phyloP scores from a whole-genome alignment of 2,888 invertebrate species.

The Allacma fusca region DNA sequence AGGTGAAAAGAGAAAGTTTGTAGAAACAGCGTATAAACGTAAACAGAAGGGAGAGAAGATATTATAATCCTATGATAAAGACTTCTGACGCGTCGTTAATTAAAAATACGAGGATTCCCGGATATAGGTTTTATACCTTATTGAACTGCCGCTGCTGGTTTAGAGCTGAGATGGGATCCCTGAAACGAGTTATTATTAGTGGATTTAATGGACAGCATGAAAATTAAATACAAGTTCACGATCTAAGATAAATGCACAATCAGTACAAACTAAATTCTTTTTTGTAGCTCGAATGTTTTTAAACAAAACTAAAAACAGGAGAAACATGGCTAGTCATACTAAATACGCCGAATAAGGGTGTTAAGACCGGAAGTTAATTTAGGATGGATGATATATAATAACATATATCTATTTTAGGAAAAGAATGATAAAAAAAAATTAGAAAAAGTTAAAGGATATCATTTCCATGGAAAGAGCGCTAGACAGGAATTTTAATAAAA shows the following conservation, averaged over 20 bases:
- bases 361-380: not conserved
- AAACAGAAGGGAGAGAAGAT: too few species aligned
- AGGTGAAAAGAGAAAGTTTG: too few species aligned
- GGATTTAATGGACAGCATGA: not conserved
- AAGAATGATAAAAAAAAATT: not conserved
- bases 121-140: constrained; percentile 42
- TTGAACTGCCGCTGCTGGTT: constrained; percentile 35
- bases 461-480: not conserved
- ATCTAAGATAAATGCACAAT: not conserved
- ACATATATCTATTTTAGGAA: not conserved
- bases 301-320: too few species aligned
- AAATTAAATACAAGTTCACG: not conserved
- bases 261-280: not conserved
- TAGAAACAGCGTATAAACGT: too few species aligned
- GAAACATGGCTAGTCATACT: too few species aligned
- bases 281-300: too few species aligned
- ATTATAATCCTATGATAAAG: too few species aligned
- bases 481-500: not conserved
- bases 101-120: constrained; percentile 2
- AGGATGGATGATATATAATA: not conserved
- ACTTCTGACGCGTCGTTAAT: too few species aligned
- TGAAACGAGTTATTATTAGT: constrained; percentile 33
- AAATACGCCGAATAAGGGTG: not conserved
- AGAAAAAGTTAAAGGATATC: not conserved
- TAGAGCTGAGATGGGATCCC: constrained; percentile 41